A percentile compares a stretch with the other conserved stretches of the same genome.
These are phyloP conservation scores for Meleagris gallopavo DNA, from an alignment of 2,113 vertebrate genomes.

Conservation along the genomic window DNA sequence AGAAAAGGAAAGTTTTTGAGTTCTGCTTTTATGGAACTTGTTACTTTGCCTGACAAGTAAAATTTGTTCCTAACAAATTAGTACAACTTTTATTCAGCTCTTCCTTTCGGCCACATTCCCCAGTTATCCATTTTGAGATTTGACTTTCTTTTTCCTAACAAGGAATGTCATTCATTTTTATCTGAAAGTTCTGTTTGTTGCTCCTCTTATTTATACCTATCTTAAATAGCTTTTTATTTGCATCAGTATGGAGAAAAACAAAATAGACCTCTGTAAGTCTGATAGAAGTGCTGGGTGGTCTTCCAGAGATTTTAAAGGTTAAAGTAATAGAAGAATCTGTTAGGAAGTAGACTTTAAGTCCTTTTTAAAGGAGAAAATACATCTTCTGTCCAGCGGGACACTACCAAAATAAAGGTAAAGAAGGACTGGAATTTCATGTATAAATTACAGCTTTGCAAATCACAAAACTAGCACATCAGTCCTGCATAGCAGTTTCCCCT, in stretches of 20 bases:
- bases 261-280: background rate
- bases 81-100: background rate
- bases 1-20: background rate
- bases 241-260: background rate
- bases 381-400: background rate
- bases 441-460: background rate
- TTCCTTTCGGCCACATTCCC: background rate
- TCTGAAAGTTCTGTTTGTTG: constrained; percentile 12
- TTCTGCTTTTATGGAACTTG: background rate
- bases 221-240: background rate
- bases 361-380: background rate
- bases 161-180: background rate
- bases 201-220: background rate
- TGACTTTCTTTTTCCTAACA: background rate
- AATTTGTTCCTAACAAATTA: background rate
- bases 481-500: background rate
- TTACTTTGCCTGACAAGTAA: background rate
- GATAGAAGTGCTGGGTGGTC: background rate
- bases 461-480: background rate
- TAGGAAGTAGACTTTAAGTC: background rate
- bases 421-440: background rate
- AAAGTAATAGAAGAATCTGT: background rate
- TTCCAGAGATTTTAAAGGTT: background rate
- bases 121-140: background rate
- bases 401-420: background rate